Evolutionary conservation across 2,797 vertebrate species (phyloP).

Genomic region (Poecilia wingei): DNA sequence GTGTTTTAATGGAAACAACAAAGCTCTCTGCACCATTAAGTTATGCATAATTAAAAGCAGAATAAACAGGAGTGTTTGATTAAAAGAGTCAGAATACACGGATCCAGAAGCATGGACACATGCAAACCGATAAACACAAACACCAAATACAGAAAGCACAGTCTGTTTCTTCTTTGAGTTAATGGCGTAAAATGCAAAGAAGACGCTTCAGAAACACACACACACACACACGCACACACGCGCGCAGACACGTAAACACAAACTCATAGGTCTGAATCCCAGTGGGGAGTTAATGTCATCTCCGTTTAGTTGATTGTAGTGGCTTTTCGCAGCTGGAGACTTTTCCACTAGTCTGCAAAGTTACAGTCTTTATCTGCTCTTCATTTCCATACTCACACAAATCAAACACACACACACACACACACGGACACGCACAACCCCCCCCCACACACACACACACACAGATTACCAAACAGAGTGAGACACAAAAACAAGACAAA

Average conservation of each 20-base stretch:
- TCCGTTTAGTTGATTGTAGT: slow-evolving; percentile 66
- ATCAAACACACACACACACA: neutral
- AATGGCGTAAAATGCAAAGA: slow-evolving; percentile 66
- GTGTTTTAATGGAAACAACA: slow-evolving; percentile 69
- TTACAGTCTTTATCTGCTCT: slow-evolving; percentile 47
- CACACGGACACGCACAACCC: too few species aligned
- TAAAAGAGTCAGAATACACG: slow-evolving; percentile 62
- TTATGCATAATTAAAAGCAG: slow-evolving; percentile 76
- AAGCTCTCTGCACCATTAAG: slow-evolving; percentile 67
- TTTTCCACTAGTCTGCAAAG: slow-evolving; percentile 53
- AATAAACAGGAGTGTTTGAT: slow-evolving; percentile 72
- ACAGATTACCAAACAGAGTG: neutral
- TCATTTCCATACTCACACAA: slow-evolving; percentile 43
- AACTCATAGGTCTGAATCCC: slow-evolving; percentile 33
- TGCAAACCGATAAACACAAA: neutral
- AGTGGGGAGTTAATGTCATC: slow-evolving; percentile 69
- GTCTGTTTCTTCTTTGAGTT: slow-evolving; percentile 34
- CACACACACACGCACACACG: slow-evolving; percentile 13
- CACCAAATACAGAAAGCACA: neutral
- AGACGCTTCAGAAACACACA: slow-evolving; percentile 28
- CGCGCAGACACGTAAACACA: neutral
- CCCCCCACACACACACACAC: too few species aligned
- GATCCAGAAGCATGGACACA: slow-evolving; percentile 8
- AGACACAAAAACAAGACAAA: slow-evolving; percentile 3
- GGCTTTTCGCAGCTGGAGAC: slow-evolving; percentile 69